Evolutionary conservation across 2,113 vertebrate species (phyloP), one percentile per base, ranked within the genome.

Genomic region (Elachura formosa): DNA sequence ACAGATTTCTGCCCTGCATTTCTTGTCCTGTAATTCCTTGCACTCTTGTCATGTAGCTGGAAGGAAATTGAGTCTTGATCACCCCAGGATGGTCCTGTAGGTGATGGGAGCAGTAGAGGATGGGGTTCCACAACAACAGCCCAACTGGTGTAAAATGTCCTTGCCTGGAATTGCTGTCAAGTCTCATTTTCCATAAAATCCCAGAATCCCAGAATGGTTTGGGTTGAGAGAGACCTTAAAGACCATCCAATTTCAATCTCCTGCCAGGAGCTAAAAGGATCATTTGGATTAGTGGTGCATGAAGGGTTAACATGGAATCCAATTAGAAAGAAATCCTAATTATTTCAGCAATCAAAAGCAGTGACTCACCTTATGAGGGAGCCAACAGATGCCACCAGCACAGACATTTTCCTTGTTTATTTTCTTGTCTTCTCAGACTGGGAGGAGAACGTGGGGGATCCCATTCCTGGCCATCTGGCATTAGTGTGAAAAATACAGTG

Each of bases 401-500:
- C 64, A 93, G 93, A 93, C 87, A 82, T 45, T 48, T 52, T 61
- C 66, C 62, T 45, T 95, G 91, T 84, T 94, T 91, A 78, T 93
- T 87, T 85, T 87, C 90, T 93, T 72, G 62, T 33, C 95, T 76
- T 78, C 92, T 78, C 75, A 85, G 90, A 82, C 78, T 48, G 56
- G 61, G 4, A 84, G 74, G 61, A 95, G 93, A 87, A 85, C 6
- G 22, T 87, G 78, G 93, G 93, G 87, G 93, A 96, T 93, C 85
- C 92, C 90, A 12, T 71, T 69, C 85, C 92, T 14, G 82, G 63
- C 95, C 95, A 96, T 93, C 94, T 96, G 96, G 88, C 71, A 94
- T 72, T 58, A 49, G 71, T 90, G 90, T 87, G 94, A 95, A 64
- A 83, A 94, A 85, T 33, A 61, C 7, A 12, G 81, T 26, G 61